A percentile compares a stretch with the other conserved stretches of the same genome.
Evolutionary conservation across 2,113 vertebrate species (phyloP).

Genomic region (Tychaedon coryphoeus): DNA sequence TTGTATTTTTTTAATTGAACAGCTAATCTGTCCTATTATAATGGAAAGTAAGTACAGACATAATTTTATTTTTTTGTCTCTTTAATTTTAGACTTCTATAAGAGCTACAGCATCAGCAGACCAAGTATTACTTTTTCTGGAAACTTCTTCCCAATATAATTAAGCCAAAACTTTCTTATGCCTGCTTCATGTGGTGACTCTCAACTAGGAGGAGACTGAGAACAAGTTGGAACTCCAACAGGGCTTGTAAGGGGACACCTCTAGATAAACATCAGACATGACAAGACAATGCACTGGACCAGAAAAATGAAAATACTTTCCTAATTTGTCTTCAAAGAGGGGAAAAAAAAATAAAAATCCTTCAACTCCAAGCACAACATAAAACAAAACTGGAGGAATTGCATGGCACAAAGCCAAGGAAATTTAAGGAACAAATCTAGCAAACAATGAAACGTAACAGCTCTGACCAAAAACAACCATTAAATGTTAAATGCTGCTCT

Average conservation of each 20-base stretch:
- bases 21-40: not conserved
- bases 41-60: not conserved
- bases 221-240: not conserved
- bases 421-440: conserved; percentile 61
- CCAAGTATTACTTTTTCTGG: not conserved
- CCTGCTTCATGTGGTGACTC: not conserved
- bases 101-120: not conserved
- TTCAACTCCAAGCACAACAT: conserved; percentile 17
- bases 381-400: conserved; percentile 18
- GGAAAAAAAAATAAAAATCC: not conserved
- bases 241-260: not conserved
- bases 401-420: conserved; percentile 40
- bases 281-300: not conserved
- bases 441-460: conserved; percentile 69
- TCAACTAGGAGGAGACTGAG: not conserved
- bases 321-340: not conserved
- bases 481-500: conserved; percentile 66
- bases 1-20: conserved; percentile 9
- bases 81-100: not conserved
- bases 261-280: not conserved
- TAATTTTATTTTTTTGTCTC: not conserved
- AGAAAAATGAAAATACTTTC: conserved; percentile 6
- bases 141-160: not conserved
- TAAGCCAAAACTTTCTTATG: not conserved
- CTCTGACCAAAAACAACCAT: conserved; percentile 58